Percentiles rank a stretch among this genome's conserved stretches.
These are phyloP conservation scores for Chloroclystis v-ata DNA, from an alignment of 2,888 invertebrate genomes.

Conservation along the genomic window DNA sequence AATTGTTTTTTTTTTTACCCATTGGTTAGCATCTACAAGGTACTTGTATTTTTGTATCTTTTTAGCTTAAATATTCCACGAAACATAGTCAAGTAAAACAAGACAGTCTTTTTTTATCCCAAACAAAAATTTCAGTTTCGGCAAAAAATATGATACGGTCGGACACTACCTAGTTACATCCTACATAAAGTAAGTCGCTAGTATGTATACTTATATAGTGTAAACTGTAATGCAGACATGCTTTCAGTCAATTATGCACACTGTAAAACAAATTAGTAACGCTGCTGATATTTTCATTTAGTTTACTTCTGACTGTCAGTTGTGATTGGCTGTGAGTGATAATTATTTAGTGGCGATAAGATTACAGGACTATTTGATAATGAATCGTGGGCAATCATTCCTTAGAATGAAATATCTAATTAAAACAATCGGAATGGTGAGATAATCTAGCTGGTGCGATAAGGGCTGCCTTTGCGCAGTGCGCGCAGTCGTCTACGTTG, in stretches of 20 bases:
- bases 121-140: no score
- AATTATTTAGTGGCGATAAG: conserved; percentile 65
- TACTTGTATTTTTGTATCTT: no score
- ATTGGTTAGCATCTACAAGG: no score
- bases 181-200: no score
- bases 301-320: conserved; percentile 15
- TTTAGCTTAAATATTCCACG: no score
- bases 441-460: conserved; percentile 67
- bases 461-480: conserved; percentile 55
- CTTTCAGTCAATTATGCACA: conserved; percentile 14
- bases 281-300: conserved; percentile 12
- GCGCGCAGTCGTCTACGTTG: conserved; percentile 50
- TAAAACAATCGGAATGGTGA: conserved; percentile 72
- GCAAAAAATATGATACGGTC: no score
- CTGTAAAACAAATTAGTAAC: conserved; percentile 14
- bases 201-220: background rate
- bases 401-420: conserved; percentile 63
- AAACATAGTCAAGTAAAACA: no score
- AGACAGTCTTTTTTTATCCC: no score
- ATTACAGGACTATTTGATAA: conserved; percentile 69
- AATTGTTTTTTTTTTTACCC: no score
- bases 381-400: conserved; percentile 61
- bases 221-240: background rate
- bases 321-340: conserved; percentile 58
- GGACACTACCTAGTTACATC: no score